A percentile compares a stretch with the other conserved stretches of the same genome.
Conservation (phyloP, 1,140 invertebrate species). For the Drosophila pruinosa region DNA sequence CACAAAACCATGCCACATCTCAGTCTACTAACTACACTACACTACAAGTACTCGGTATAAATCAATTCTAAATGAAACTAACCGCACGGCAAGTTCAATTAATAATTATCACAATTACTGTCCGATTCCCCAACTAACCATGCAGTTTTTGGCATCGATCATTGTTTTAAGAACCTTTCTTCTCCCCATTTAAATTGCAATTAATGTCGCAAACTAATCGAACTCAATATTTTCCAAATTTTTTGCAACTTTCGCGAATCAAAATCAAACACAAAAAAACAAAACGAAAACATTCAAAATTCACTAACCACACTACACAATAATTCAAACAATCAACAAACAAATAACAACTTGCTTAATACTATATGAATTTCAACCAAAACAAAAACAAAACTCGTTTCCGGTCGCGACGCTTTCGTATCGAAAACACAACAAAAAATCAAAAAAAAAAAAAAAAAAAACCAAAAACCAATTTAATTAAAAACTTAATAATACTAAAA, state of each 20-base stretch:
- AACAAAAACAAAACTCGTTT: constrained; percentile 67
- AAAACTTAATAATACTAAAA: constrained; percentile 46
- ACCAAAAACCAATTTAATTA: constrained; percentile 46
- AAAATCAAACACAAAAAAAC: constrained; percentile 22
- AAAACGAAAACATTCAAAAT: constrained; percentile 12
- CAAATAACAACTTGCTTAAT: constrained; percentile 42
- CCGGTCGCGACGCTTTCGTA: constrained; percentile 56
- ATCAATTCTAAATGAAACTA: constrained; percentile 41
- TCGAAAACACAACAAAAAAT: constrained; percentile 42
- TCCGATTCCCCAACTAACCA: constrained; percentile 5
- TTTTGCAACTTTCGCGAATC: constrained; percentile 48
- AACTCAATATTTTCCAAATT: constrained; percentile 72
- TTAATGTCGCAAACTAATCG: constrained; percentile 63
- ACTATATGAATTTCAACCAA: constrained; percentile 60
- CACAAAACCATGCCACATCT: constrained; percentile 1
- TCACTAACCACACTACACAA: constrained; percentile 56
- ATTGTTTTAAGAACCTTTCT: constrained; percentile 7
- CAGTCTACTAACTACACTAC: constrained; percentile 53
- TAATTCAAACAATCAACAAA: constrained; percentile 10
- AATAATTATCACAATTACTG: constrained; percentile 11
- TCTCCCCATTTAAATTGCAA: not conserved
- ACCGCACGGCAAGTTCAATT: constrained; percentile 41
- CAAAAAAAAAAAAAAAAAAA: too few relatives aligned
- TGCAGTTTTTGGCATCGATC: constrained; percentile 5
- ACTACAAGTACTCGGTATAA: constrained; percentile 26